Evolutionary conservation across 2,888 invertebrate species (phyloP).

Genomic region (Drosophila merina): DNA sequence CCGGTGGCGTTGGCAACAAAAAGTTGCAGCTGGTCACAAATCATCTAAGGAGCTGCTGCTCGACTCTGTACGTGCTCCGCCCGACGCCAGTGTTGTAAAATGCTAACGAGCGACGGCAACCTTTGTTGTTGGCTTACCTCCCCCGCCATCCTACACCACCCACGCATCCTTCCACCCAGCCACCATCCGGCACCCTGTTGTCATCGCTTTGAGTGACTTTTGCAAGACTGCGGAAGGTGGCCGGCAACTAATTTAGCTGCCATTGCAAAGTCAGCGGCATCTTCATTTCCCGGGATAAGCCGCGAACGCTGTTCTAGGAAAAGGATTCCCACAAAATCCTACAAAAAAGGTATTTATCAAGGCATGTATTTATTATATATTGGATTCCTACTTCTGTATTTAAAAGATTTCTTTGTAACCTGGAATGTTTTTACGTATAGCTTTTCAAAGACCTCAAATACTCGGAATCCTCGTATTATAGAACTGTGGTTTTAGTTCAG

Average conservation of each 20-base stretch:
- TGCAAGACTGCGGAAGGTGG: constrained; percentile 53
- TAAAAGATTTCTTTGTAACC: too few relatives aligned
- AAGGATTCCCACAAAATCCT: not conserved
- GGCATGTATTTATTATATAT: too few relatives aligned
- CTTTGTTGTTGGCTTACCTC: constrained; percentile 56
- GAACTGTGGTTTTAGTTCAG: too few relatives aligned
- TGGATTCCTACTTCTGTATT: too few relatives aligned
- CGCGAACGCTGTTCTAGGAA: constrained; percentile 25
- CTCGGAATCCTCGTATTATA: too few relatives aligned
- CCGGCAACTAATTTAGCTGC: constrained; percentile 73
- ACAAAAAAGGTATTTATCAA: too few relatives aligned
- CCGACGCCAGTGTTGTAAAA: constrained; percentile 73
- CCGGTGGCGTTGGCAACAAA: constrained; percentile 66
- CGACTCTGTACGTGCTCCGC: constrained; percentile 42
- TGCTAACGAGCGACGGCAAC: constrained; percentile 73
- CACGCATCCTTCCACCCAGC: not conserved
- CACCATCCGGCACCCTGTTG: not conserved
- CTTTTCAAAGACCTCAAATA: too few relatives aligned
- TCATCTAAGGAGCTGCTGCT: constrained; percentile 58
- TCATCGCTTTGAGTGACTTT: constrained; percentile 56
- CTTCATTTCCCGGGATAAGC: constrained; percentile 56
- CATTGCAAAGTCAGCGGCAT: constrained; percentile 54
- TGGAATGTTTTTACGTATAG: too few relatives aligned
- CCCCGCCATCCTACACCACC: too few relatives aligned
- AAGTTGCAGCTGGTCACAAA: constrained; percentile 77